Evolutionary conservation across 2,797 vertebrate species (phyloP), one percentile per base, ranked within the genome.

Genomic region (Enteromius paludinosus): DNA sequence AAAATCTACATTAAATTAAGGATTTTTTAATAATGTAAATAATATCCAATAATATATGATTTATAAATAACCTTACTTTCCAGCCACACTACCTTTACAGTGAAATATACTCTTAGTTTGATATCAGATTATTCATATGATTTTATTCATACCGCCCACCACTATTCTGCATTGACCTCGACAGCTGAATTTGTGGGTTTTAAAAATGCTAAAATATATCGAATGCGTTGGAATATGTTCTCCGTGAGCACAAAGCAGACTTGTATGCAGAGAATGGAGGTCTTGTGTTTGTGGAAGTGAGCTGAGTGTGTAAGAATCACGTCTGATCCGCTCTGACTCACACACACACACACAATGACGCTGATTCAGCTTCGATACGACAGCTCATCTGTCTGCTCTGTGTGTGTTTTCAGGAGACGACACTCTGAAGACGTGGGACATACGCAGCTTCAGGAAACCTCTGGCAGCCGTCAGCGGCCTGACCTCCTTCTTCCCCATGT

Each of bases 381-480:
- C 11, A 20, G 8, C 8, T 54, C 20, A 79, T 85, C 72, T 30
- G 70, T 49, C 14, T 83, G 65, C 38, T 64, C 28, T 64, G 17
- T 75, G 18, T 80, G n/a, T 79, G 41, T 84, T 90, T 72, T 30
- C n/a, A 99, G 98, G 98, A 70, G 98, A 99, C 82, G 97, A 99
- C 90, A 97, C 97, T 47, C 93, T 99, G 82, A 99, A 99, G 92
- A 93, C 92, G 33, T 99, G 98, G 98, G 98, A 99, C 85, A 95
- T 99, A 33, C 97, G 98, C 12, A 96, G 95, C 89, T 99, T 99
- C 92, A 97, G 93, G 92, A 96, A 96, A 70, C 96, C 97, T 69
- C 93, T 99, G 69, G 95, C 97, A 84, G 94, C 95, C 45, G 95
- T 95, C 0, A 94, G 90, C 0, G 93, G 93, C 43, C 92, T 99